Conservation (phyloP, 2,888 invertebrate genomes). For the Panzeria rudis region DNA sequence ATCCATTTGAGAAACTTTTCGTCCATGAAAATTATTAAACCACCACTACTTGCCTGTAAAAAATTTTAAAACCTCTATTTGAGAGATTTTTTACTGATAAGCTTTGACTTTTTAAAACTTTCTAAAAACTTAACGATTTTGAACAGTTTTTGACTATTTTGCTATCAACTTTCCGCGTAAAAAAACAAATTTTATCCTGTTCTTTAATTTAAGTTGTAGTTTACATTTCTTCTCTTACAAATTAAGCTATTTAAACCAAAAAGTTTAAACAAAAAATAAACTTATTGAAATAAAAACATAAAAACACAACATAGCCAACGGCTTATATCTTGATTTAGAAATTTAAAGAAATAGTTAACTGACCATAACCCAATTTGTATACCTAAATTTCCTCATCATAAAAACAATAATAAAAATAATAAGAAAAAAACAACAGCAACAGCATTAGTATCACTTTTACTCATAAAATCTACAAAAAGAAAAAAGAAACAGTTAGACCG, state of each 20-base stretch:
- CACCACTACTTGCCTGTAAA: no score
- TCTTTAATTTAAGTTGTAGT: no score
- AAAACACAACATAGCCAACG: constrained; percentile 17
- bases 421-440: not conserved
- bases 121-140: no score
- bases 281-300: not conserved
- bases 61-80: no score
- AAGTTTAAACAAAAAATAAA: no score
- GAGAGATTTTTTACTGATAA: no score
- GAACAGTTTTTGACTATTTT: no score
- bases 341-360: constrained; percentile 15
- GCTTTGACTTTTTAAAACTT: no score
- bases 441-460: constrained; percentile 53
- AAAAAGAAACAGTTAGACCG: constrained; percentile 41
- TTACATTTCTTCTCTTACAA: not conserved
- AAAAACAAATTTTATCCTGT: no score
- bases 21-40: no score
- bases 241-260: not conserved
- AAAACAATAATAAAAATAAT: not conserved
- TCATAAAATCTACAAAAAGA: not conserved
- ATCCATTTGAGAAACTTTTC: no score
- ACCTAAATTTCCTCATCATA: not conserved
- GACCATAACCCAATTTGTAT: constrained; percentile 5
- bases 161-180: no score
- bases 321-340: constrained; percentile 23